phyloP scores from a whole-genome alignment of 2,888 invertebrate genomes.

The Caenorhabditis angaria region DNA sequence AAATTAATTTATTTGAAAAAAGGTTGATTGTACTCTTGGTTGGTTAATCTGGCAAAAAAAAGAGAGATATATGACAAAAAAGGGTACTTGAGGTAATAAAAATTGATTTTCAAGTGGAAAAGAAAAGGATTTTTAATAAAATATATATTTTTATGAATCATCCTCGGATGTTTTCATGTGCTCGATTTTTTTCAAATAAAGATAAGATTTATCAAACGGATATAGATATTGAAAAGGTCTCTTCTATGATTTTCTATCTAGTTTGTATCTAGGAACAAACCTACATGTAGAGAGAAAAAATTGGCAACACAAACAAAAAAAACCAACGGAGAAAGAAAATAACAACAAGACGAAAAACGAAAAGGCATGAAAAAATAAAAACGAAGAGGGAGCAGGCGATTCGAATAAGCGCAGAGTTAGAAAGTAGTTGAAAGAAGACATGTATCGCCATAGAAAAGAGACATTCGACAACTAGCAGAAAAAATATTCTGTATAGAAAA shows the following conservation, averaged over 20 bases:
- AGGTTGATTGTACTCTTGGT: background rate
- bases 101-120: slow-evolving; percentile 1
- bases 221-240: no score
- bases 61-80: background rate
- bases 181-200: no score
- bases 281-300: background rate
- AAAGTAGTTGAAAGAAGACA: background rate
- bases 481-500: background rate
- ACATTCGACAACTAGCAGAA: background rate
- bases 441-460: no score
- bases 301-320: background rate
- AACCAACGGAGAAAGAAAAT: slow-evolving; percentile 2
- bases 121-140: no score
- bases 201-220: no score
- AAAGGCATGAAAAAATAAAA: background rate
- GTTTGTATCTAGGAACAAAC: no score
- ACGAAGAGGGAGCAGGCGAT: background rate
- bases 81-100: background rate
- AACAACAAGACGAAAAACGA: background rate
- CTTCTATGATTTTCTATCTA: no score
- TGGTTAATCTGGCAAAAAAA: background rate
- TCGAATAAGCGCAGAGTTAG: background rate
- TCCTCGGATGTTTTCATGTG: no score
- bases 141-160: no score
- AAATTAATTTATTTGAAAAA: background rate